These are phyloP conservation scores for Platycheirus albimanus DNA, from an alignment of 2,888 invertebrate genomes.

Conservation along the genomic window DNA sequence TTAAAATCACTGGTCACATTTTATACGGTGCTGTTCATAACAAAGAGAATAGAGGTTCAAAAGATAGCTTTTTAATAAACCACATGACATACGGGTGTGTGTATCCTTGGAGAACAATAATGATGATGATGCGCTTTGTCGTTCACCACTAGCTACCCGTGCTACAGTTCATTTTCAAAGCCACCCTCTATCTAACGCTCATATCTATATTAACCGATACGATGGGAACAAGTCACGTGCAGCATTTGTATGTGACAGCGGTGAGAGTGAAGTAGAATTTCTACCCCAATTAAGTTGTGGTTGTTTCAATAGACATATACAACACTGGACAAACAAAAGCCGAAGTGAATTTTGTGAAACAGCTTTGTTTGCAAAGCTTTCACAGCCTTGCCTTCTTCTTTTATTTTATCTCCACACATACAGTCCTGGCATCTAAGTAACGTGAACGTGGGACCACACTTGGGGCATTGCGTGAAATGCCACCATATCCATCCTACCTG, in stretches of 20 bases:
- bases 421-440: constrained; percentile 21
- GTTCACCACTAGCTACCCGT: constrained; percentile 36
- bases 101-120: constrained; percentile 43
- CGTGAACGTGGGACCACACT: constrained; percentile 15
- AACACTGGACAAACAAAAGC: constrained; percentile 23
- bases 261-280: constrained; percentile 2
- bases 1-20: not conserved
- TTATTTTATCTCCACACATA: not conserved
- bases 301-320: constrained; percentile 35
- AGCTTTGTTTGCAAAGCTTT: constrained; percentile 18
- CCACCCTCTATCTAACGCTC: constrained; percentile 15
- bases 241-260: constrained; percentile 11
- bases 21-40: too few relatives aligned
- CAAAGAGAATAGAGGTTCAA: too few relatives aligned
- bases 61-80: constrained; percentile 31
- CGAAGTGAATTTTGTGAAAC: constrained; percentile 27
- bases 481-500: constrained; percentile 49
- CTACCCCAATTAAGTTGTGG: constrained; percentile 61
- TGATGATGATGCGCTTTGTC: constrained; percentile 52
- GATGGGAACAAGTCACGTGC: constrained; percentile 66
- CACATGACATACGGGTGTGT: too few relatives aligned
- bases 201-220: not conserved
- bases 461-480: constrained; percentile 60
- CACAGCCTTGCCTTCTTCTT: constrained; percentile 3
- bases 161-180: constrained; percentile 42